Conservation (phyloP, 2,113 vertebrate genomes). For the Callionymus lyra region DNA sequence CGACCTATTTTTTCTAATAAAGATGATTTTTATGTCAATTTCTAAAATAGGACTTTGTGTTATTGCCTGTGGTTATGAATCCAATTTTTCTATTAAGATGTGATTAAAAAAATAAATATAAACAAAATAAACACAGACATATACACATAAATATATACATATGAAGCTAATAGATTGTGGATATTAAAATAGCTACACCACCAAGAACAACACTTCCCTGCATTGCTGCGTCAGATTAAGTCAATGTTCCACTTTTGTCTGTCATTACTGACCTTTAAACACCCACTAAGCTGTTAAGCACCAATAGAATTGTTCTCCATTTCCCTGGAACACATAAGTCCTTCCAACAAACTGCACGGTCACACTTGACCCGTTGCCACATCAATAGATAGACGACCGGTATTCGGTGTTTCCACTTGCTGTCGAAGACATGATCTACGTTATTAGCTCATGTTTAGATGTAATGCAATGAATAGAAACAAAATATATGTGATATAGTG, state of each 20-base stretch:
- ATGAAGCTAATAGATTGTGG: no score
- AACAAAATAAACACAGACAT: no score
- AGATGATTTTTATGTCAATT: constrained; percentile 50
- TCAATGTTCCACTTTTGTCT: constrained; percentile 4
- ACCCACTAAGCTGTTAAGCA: constrained; percentile 17
- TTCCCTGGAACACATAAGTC: constrained; percentile 20
- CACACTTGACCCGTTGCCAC: no score
- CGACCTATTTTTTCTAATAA: constrained; percentile 51
- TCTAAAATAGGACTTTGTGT: constrained; percentile 7
- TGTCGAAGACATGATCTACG: background rate
- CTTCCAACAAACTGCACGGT: constrained; percentile 13
- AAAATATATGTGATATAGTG: no score
- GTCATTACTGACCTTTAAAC: constrained; percentile 10
- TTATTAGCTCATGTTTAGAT: no score
- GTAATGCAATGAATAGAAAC: no score
- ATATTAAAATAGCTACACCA: no score
- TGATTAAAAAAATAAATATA: no score
- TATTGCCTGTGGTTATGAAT: constrained; percentile 4
- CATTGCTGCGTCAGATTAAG: background rate
- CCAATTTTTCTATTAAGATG: no score
- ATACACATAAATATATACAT: no score
- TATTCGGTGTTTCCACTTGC: background rate
- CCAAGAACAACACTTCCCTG: background rate
- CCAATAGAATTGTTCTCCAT: constrained; percentile 10
- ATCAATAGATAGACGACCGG: constrained; percentile 11